Percentiles rank a stretch among this genome's conserved stretches.
These are phyloP conservation scores for Saiga tatarica DNA, from an alignment of 2,113 vertebrate genomes.

Conservation along the genomic window DNA sequence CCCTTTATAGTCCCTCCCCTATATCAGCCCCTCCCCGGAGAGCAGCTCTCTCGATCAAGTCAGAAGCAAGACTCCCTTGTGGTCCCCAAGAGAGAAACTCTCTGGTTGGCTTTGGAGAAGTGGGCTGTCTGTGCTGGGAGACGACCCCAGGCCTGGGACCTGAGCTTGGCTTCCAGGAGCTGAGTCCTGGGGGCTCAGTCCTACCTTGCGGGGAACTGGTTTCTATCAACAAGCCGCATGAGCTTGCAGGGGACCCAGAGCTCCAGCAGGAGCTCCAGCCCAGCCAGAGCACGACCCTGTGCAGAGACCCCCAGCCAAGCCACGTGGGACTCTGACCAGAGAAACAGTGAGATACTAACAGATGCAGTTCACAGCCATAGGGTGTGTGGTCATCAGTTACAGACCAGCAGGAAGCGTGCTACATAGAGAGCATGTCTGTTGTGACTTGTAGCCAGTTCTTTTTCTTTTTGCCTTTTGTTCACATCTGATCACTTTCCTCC, in stretches of 20 bases:
- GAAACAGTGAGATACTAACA: rapidly evolving
- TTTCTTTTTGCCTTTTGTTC: background rate
- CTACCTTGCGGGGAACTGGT: background rate
- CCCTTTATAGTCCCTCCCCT: background rate
- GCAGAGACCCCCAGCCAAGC: background rate
- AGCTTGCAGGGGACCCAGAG: background rate
- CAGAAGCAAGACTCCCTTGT: rapidly evolving
- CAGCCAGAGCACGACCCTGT: rapidly evolving
- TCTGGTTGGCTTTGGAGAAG: background rate
- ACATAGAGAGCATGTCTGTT: background rate
- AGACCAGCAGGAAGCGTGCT: rapidly evolving
- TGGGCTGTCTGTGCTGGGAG: background rate
- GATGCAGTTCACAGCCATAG: rapidly evolving
- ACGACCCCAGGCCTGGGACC: rapidly evolving
- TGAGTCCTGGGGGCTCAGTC: background rate
- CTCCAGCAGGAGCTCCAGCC: rapidly evolving
- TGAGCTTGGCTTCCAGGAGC: no score
- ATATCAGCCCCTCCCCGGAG: no score
- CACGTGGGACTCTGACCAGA: rapidly evolving
- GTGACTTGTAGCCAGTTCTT: background rate
- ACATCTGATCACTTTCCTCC: background rate
- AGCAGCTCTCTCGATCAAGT: background rate
- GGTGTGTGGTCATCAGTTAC: background rate
- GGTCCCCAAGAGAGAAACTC: background rate
- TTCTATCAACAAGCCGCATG: background rate